These are phyloP conservation scores for Penaeus vannamei DNA, from an alignment of 1,140 invertebrate genomes.

Conservation along the genomic window DNA sequence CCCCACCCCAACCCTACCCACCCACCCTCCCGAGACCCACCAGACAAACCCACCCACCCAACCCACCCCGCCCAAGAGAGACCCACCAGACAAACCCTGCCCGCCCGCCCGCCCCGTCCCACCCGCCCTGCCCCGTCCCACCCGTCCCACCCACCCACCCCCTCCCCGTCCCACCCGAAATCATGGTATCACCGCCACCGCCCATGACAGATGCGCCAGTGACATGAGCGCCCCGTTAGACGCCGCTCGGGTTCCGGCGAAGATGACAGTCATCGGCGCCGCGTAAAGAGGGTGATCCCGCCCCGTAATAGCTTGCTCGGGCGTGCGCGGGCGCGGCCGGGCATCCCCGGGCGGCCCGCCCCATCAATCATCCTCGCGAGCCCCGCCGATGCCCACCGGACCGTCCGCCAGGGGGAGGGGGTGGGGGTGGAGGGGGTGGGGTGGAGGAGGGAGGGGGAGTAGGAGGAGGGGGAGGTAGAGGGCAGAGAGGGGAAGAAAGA, in stretches of 20 bases:
- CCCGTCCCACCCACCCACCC: not conserved
- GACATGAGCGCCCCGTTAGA: constrained; percentile 27
- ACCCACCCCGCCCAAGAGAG: not conserved
- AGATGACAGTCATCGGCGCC: constrained; percentile 54
- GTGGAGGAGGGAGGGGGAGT: too few species aligned
- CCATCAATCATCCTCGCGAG: constrained; percentile 43
- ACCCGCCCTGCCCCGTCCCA: not conserved
- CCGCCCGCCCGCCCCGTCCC: not conserved
- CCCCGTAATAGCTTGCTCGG: constrained; percentile 32
- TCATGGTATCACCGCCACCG: constrained; percentile 44
- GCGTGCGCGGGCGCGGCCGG: constrained; percentile 27
- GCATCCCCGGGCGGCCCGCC: constrained; percentile 23
- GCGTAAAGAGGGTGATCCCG: constrained; percentile 51
- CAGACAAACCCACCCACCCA: not conserved
- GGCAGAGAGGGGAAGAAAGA: too few species aligned
- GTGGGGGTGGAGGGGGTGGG: too few species aligned
- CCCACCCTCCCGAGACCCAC: not conserved
- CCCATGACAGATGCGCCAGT: constrained; percentile 47
- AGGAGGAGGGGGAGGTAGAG: too few species aligned
- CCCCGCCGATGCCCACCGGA: not conserved
- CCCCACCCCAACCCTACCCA: not conserved
- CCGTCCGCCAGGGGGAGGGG: too few species aligned
- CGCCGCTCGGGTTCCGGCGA: not conserved
- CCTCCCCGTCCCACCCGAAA: constrained; percentile 19
- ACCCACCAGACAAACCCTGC: not conserved